These are phyloP conservation scores for Phengaris arion DNA, from an alignment of 2,888 invertebrate species.

Conservation along the genomic window DNA sequence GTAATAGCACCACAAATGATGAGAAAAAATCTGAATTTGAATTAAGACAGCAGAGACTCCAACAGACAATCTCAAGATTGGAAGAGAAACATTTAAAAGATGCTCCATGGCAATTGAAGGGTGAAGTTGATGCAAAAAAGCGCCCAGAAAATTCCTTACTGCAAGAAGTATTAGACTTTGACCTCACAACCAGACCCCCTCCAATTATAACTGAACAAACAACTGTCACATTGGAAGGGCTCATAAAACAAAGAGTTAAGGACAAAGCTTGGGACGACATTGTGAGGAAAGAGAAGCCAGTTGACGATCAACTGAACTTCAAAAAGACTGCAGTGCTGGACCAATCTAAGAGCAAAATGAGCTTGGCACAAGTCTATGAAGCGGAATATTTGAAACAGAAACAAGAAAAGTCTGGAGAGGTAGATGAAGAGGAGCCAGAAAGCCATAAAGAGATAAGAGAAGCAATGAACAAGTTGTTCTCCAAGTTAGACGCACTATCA, in stretches of 20 bases:
- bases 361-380: slow-evolving; percentile 96
- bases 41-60: slow-evolving; percentile 84
- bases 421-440: slow-evolving; percentile 83
- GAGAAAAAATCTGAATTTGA: slow-evolving; percentile 85
- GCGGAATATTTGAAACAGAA: slow-evolving; percentile 88
- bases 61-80: slow-evolving; percentile 83
- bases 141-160: slow-evolving; percentile 95
- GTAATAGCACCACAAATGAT: slow-evolving; percentile 38
- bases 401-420: slow-evolving; percentile 76
- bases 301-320: slow-evolving; percentile 89
- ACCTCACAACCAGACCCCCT: slow-evolving; percentile 89
- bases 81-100: slow-evolving; percentile 88
- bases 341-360: slow-evolving; percentile 96
- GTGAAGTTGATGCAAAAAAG: slow-evolving; percentile 88
- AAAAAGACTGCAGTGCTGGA: slow-evolving; percentile 93
- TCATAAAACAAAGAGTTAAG: slow-evolving; percentile 94
- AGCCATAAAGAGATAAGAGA: slow-evolving; percentile 88
- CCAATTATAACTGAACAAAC: slow-evolving; percentile 96
- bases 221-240: slow-evolving; percentile 91
- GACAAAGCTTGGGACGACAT: slow-evolving; percentile 98
- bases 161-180: slow-evolving; percentile 95
- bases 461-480: slow-evolving; percentile 87
- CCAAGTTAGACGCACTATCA: slow-evolving; percentile 93
- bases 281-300: slow-evolving; percentile 89
- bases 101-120: slow-evolving; percentile 96